Percentiles rank a stretch among this genome's conserved stretches.
Evolutionary conservation across 2,797 vertebrate genomes (phyloP).

Genomic region (Lates japonicus): DNA sequence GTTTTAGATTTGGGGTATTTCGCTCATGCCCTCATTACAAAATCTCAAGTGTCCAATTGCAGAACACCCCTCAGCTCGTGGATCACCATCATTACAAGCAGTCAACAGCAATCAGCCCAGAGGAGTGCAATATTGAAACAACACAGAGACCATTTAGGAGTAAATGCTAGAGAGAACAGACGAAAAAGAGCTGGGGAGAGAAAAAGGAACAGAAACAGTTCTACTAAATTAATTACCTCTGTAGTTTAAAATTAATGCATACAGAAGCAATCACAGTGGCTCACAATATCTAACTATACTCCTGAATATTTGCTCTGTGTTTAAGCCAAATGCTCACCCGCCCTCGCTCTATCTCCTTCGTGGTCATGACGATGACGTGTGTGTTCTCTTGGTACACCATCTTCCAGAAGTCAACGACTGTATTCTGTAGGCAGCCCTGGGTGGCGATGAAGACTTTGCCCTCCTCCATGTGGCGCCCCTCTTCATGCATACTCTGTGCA

Average conservation of each 20-base stretch:
- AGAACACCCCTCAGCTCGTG: neutral
- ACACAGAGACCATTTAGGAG: neutral
- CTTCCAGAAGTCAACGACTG: constrained; percentile 91
- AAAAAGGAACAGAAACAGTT: neutral
- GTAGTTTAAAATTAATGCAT: neutral
- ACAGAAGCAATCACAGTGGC: neutral
- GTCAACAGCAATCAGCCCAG: constrained; percentile 19
- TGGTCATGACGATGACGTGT: constrained; percentile 92
- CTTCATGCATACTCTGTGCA: constrained; percentile 87
- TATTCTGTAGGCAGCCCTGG: constrained; percentile 92
- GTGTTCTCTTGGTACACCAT: constrained; percentile 93
- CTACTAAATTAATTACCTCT: neutral
- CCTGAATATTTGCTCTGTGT: neutral
- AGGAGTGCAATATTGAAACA: neutral
- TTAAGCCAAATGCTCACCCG: constrained; percentile 81
- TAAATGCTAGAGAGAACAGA: neutral
- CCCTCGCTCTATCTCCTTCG: constrained; percentile 91
- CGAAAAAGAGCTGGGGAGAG: neutral
- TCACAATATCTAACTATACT: neutral
- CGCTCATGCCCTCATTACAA: neutral
- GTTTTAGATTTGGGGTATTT: neutral
- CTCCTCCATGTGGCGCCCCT: constrained; percentile 84
- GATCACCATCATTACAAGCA: constrained; percentile 10
- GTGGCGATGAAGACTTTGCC: constrained; percentile 92
- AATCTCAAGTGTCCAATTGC: neutral